Base-by-base conservation (phyloP, 2,797 vertebrate genomes). In the Cossypha niveicapilla region DNA sequence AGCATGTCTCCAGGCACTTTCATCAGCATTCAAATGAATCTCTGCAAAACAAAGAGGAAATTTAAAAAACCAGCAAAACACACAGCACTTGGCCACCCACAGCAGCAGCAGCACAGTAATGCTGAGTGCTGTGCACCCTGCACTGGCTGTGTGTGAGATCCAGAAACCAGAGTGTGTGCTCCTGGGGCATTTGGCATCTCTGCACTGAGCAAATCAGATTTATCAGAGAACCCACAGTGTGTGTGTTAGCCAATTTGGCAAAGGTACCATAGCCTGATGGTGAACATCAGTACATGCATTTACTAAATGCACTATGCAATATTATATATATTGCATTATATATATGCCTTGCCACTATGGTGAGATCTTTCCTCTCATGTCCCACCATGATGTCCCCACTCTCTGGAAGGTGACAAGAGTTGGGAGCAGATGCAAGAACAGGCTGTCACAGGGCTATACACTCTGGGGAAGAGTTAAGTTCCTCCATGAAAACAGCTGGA, bases 1-100 rank as follows among this genome's bases (percentile, higher is more conserved):
- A 82, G 79, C 67, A 30, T 56, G 39, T 81, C 53, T 92, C 80
- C 73, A 90, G 71, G 82, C 85, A 84, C 76, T 85, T 93, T 61
- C 4, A 16, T 90, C 80, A 91, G 62, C 53, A 81, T 56, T 84
- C 72, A 88, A 63, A 71, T 62, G 27, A 71, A 87, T 85, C 61
- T 60, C 37, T 65, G 42, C n/a, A 72, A 77, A 62, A 70, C 75
- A 92, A 78, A 61, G 67, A 78, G 1, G 12, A 88, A 92, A 72
- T 65, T 37, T 15, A 15, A 70, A 75, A 82, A 53, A 2, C 0
- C 13, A 78, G 54, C 23, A 68, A 25, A 53, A 21, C 67, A n/a
- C 3, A 7, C 8, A 42, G 48, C n/a, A 4, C 37, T 80, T 53
- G 77, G 47, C 73, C 77, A 68, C 44, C 32, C 72, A 58, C 56